Evolutionary conservation across 2,888 invertebrate genomes (phyloP).

Genomic region (Eupeodes luniger): DNA sequence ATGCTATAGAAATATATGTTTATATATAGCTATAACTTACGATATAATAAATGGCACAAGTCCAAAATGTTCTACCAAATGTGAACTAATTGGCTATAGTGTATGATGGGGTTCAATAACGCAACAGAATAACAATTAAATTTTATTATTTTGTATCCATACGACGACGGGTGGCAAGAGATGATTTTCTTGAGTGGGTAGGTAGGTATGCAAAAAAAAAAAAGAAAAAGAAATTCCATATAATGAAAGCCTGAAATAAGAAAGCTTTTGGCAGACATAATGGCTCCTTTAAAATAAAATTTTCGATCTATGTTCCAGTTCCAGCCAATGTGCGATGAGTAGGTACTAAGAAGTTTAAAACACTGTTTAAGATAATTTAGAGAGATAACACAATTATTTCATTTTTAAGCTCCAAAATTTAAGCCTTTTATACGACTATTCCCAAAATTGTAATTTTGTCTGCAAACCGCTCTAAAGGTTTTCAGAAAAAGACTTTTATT

Average conservation of each 20-base stretch:
- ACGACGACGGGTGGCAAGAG: no score
- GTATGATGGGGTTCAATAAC: background rate
- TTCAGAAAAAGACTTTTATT: no score
- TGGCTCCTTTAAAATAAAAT: background rate
- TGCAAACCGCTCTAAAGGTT: no score
- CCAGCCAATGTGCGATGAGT: no score
- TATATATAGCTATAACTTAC: background rate
- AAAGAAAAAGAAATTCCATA: no score
- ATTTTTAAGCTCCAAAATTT: no score
- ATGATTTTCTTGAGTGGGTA: no score
- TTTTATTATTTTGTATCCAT: background rate
- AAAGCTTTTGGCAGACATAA: background rate
- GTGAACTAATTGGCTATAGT: background rate
- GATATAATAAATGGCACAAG: background rate
- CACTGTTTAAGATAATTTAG: background rate
- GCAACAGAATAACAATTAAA: constrained; percentile 7
- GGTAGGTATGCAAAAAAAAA: background rate
- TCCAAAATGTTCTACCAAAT: constrained; percentile 15
- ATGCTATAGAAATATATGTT: no score
- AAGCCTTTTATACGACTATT: no score
- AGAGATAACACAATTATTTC: no score
- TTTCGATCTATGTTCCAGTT: background rate
- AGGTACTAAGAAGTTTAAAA: background rate
- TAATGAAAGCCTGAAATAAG: background rate
- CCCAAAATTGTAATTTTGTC: no score